Percentiles rank a stretch among this genome's conserved stretches.
These are phyloP conservation scores for Drosophila mimetica DNA, from an alignment of 2,888 invertebrate genomes.

Conservation along the genomic window DNA sequence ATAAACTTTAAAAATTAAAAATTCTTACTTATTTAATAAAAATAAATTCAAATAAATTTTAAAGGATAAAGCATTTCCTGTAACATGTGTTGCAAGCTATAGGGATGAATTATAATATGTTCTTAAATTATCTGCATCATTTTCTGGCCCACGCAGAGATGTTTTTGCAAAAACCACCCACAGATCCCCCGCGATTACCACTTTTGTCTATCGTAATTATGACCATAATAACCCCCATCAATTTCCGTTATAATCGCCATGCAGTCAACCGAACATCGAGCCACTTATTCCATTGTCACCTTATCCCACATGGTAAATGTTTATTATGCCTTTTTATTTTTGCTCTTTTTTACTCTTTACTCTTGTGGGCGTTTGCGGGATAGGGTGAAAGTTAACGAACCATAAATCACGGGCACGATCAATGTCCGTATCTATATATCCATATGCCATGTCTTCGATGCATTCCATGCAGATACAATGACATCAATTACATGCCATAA, in stretches of 20 bases:
- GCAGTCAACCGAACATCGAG: slow-evolving; percentile 24
- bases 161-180: slow-evolving; percentile 15
- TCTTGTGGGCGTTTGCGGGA: slow-evolving; percentile 5
- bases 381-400: slow-evolving; percentile 46
- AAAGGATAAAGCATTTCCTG: not conserved
- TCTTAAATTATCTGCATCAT: not conserved
- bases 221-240: slow-evolving; percentile 47
- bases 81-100: not conserved
- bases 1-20: not conserved
- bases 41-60: too few species aligned
- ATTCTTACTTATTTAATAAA: too few species aligned
- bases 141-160: not conserved
- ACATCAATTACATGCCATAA: slow-evolving; percentile 65
- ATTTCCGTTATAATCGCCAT: slow-evolving; percentile 57
- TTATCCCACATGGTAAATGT: slow-evolving; percentile 36
- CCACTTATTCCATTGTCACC: slow-evolving; percentile 65
- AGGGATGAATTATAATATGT: not conserved
- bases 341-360: too few species aligned
- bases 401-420: slow-evolving; percentile 62
- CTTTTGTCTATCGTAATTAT: slow-evolving; percentile 33
- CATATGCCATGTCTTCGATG: slow-evolving; percentile 49
- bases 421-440: slow-evolving; percentile 53
- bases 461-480: slow-evolving; percentile 52
- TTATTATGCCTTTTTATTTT: slow-evolving; percentile 40
- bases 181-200: not conserved